phyloP scores from a whole-genome alignment of 2,113 vertebrate genomes.

The Procavia capensis region DNA sequence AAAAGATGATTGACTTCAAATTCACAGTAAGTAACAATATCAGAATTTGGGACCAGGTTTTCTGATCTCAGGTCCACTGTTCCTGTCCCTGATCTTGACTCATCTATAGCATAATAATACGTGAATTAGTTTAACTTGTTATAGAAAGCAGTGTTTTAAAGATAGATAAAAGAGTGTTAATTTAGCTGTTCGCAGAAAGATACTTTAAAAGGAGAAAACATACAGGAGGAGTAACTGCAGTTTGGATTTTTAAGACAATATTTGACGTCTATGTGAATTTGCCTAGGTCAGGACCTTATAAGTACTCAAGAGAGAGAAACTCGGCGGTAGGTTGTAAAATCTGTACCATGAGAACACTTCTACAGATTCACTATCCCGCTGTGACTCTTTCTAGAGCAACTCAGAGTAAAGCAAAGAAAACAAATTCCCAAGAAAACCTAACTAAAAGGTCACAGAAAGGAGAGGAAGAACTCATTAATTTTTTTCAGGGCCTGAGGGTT shows the following conservation, averaged over 20 bases:
- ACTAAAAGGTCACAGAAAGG: slow-evolving; percentile 78
- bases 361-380: slow-evolving; percentile 58
- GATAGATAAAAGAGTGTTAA: background rate
- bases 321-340: slow-evolving; percentile 24
- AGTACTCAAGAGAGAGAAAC: slow-evolving; percentile 23
- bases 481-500: slow-evolving; percentile 80
- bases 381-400: slow-evolving; percentile 59
- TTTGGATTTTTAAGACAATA: slow-evolving; percentile 27
- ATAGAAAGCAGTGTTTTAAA: background rate
- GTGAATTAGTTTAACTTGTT: background rate
- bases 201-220: background rate
- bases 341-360: background rate
- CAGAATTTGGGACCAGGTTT: background rate
- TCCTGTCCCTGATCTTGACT: background rate
- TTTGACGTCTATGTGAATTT: slow-evolving; percentile 57
- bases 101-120: background rate
- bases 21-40: background rate
- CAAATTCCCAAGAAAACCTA: slow-evolving; percentile 79
- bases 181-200: background rate
- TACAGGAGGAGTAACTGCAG: background rate
- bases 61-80: background rate
- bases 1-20: background rate
- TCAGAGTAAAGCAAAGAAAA: slow-evolving; percentile 77
- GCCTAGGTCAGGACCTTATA: slow-evolving; percentile 43
- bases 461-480: slow-evolving; percentile 81